These are phyloP conservation scores for Cavia porcellus DNA, from an alignment of 2,113 vertebrate species.

Conservation along the genomic window DNA sequence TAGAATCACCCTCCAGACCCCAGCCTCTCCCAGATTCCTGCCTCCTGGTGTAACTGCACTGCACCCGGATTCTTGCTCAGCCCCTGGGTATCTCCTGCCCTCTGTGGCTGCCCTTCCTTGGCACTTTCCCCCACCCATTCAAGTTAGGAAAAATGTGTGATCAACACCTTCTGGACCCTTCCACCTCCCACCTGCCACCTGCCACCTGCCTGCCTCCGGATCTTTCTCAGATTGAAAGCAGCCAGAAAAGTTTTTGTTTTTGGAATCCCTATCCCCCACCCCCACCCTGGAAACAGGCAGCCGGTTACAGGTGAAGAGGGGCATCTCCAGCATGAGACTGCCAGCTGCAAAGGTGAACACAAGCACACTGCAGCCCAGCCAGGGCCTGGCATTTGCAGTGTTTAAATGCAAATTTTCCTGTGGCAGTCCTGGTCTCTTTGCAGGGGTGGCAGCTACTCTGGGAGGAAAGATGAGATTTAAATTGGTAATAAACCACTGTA, in stretches of 20 bases:
- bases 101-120: neutral
- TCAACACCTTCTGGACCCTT: neutral
- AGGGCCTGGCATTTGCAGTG: neutral
- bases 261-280: neutral
- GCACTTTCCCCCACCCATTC: neutral
- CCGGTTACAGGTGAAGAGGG: neutral
- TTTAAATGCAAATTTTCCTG: conserved; percentile 55
- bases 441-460: conserved; percentile 5
- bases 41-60: neutral
- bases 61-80: neutral
- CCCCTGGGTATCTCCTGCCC: neutral
- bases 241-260: neutral
- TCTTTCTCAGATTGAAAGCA: neutral
- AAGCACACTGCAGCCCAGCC: neutral
- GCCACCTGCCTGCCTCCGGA: neutral
- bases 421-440: neutral
- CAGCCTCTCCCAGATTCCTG: neutral
- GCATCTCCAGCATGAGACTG: neutral
- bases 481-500: conserved; percentile 80
- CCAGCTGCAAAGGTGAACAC: neutral
- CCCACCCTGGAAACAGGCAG: neutral
- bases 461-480: conserved; percentile 75
- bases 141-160: neutral
- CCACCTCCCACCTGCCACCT: neutral
- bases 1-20: neutral